Percentiles rank a stretch among this genome's conserved stretches.
These are phyloP conservation scores for Sisor rabdophorus DNA, from an alignment of 2,113 vertebrate genomes.

Conservation along the genomic window DNA sequence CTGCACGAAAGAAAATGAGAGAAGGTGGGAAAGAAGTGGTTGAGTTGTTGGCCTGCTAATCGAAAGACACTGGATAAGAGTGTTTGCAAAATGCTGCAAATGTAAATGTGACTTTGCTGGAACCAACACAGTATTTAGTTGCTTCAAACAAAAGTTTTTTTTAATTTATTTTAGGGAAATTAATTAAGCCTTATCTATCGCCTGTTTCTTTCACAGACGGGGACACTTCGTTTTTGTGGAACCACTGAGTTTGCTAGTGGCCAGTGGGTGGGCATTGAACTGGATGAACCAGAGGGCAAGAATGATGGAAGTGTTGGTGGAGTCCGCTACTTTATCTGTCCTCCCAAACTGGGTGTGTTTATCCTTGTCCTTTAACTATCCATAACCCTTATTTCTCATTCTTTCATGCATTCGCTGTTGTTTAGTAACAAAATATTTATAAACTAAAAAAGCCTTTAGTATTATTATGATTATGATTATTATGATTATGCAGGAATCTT, in stretches of 20 bases:
- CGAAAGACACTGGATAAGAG: too few species aligned
- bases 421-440: background rate
- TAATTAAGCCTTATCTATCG: background rate
- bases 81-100: too few species aligned
- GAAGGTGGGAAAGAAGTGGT: too few species aligned
- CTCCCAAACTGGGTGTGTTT: constrained; percentile 80
- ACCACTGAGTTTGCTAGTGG: constrained; percentile 90
- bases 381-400: too few species aligned
- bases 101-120: too few species aligned
- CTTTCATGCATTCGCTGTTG: background rate
- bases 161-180: background rate
- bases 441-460: background rate
- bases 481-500: constrained; percentile 73
- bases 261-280: constrained; percentile 91
- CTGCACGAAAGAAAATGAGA: background rate
- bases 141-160: background rate
- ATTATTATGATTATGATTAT: background rate
- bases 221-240: constrained; percentile 85
- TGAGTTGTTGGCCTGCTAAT: too few species aligned
- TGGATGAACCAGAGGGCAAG: constrained; percentile 86
- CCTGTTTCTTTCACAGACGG: constrained; percentile 62
- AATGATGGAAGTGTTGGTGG: constrained; percentile 89
- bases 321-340: constrained; percentile 88
- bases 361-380: background rate
- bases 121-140: too few species aligned